phyloP scores from a whole-genome alignment of 53 echinoderm and acorn worm genomes.

The Luidia sarsii region DNA sequence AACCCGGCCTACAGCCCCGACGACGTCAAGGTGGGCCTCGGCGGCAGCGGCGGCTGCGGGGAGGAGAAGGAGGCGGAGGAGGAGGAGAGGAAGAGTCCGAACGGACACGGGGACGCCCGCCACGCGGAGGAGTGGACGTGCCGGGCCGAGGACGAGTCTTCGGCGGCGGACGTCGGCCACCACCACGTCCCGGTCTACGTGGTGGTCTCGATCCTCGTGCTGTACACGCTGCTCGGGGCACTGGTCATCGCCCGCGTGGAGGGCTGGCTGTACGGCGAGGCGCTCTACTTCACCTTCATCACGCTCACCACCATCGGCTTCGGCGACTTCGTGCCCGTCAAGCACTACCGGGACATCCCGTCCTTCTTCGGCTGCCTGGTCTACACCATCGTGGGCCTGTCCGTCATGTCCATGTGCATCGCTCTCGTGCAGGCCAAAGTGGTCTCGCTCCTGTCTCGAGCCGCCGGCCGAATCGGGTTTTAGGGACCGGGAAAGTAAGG shows the following conservation, averaged over 20 bases:
- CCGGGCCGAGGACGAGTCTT: no score
- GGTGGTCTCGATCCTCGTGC: slow-evolving; percentile 55
- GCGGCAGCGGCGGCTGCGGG: neutral
- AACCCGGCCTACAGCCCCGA: slow-evolving; percentile 1
- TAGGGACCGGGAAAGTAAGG: no score
- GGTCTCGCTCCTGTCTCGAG: slow-evolving; percentile 28
- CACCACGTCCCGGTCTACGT: slow-evolving; percentile 71
- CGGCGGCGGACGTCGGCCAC: no score
- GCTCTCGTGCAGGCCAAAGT: slow-evolving; percentile 82
- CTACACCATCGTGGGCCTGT: slow-evolving; percentile 75
- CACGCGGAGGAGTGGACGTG: no score
- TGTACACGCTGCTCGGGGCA: slow-evolving; percentile 61
- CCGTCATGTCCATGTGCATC: slow-evolving; percentile 89
- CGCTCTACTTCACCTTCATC: slow-evolving; percentile 77
- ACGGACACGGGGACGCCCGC: neutral
- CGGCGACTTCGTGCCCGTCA: slow-evolving; percentile 73
- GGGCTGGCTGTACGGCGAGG: slow-evolving; percentile 69
- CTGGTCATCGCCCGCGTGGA: slow-evolving; percentile 61
- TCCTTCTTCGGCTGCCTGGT: slow-evolving; percentile 70
- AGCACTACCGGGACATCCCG: slow-evolving; percentile 53
- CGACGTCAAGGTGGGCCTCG: neutral
- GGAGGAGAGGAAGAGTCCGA: neutral
- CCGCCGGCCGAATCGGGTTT: slow-evolving; percentile 46
- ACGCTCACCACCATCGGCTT: slow-evolving; percentile 88
- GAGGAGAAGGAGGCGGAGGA: neutral